Evolutionary conservation across 2,797 vertebrate species (phyloP).

Genomic region (Spinus pinus): DNA sequence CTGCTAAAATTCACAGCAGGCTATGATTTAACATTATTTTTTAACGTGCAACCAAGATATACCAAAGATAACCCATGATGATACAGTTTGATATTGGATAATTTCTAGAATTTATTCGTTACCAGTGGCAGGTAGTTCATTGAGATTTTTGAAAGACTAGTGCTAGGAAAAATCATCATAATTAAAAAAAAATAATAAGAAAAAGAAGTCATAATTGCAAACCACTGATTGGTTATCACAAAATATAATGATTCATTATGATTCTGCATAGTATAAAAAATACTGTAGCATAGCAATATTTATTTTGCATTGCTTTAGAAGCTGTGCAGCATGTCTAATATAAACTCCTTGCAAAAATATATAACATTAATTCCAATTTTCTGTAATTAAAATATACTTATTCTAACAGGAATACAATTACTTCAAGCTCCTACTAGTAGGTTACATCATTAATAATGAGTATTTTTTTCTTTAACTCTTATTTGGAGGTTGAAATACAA

Average conservation of each 20-base stretch:
- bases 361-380: conserved; percentile 53
- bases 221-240: not conserved
- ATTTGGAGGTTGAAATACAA: conserved; percentile 61
- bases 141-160: not conserved
- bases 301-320: conserved; percentile 24
- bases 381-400: conserved; percentile 60
- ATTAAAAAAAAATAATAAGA: not conserved
- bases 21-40: not conserved
- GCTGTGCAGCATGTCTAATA: conserved; percentile 26
- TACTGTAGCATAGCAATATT: not conserved
- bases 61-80: not conserved
- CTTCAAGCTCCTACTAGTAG: conserved; percentile 5
- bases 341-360: conserved; percentile 54
- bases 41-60: not conserved
- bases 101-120: not conserved
- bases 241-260: not conserved
- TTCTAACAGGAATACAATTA: conserved; percentile 55
- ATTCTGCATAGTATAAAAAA: not conserved
- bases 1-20: not conserved
- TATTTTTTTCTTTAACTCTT: conserved; percentile 54
- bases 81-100: not conserved
- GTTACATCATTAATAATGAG: conserved; percentile 46
- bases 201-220: not conserved
- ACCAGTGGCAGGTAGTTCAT: not conserved
- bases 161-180: not conserved